Conservation (phyloP, 2,888 invertebrate genomes). For the Drosophila niveifrons region DNA sequence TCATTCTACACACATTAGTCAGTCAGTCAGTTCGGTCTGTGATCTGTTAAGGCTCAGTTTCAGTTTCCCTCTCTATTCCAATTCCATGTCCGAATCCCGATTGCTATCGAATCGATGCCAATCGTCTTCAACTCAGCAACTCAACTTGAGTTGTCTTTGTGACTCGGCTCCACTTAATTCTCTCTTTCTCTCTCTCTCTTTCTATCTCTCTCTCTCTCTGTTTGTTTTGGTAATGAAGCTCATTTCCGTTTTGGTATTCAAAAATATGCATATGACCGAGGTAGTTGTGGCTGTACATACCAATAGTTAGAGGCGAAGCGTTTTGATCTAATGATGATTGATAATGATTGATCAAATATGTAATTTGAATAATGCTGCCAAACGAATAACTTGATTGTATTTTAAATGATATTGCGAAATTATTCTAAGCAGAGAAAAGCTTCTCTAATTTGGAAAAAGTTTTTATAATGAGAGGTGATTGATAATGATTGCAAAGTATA, state of each 20-base stretch:
- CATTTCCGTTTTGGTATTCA: constrained; percentile 81
- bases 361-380: constrained; percentile 7
- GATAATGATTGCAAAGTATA: neutral
- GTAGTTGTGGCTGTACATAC: constrained; percentile 30
- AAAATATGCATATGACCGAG: constrained; percentile 58
- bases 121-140: constrained; percentile 5
- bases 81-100: constrained; percentile 12
- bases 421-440: neutral
- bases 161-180: constrained; percentile 55
- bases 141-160: constrained; percentile 9
- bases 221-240: constrained; percentile 85
- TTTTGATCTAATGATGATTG: constrained; percentile 24
- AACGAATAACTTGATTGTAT: neutral
- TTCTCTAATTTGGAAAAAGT: neutral
- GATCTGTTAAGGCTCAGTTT: constrained; percentile 28
- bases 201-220: constrained; percentile 65
- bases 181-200: constrained; percentile 65
- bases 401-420: constrained; percentile 1
- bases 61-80: constrained; percentile 19
- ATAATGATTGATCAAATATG: constrained; percentile 10
- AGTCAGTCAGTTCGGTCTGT: constrained; percentile 29
- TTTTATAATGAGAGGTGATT: neutral
- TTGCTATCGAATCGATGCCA: constrained; percentile 37
- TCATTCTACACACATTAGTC: constrained; percentile 68
- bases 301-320: constrained; percentile 13